Base-by-base conservation (phyloP, 2,888 invertebrate genomes). In the Corbicula japonica region DNA sequence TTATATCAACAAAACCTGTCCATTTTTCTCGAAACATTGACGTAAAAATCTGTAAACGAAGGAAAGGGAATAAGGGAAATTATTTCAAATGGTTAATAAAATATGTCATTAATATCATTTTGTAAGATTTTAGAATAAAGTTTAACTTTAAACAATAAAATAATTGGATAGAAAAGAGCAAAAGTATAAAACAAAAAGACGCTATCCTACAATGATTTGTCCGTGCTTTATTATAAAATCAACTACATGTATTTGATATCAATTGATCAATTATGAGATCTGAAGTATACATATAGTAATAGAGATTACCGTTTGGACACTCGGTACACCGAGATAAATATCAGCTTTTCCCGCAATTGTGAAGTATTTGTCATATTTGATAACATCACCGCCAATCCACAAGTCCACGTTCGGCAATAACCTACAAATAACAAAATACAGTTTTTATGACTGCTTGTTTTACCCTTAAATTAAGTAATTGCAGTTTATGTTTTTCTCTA, bases 11-110 rank as follows among this genome's bases (percentile, higher is more conserved):
- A 3, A 61, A 18, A 1, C 60, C 44, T 18, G 62, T 73, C 78
- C 78, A 78, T 52, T 78, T 73, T 18, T 73, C 78, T n/a, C 69
- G 44, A 34, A 63, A 78, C 26, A 73, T 50, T 26, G 63, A 73
- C 18, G 69, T 69, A 0, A 78, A 35, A 15, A 78, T 63, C 78
- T 78, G 65, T 2, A 41, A 62, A 56, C 18, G n/a, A 23, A n/a
- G n/a, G n/a, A n/a, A n/a, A n/a, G n/a, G n/a, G n/a, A n/a, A n/a
- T n/a, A n/a, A n/a, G n/a, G n/a, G n/a, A n/a, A n/a, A n/a, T n/a
- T n/a, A n/a, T n/a, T n/a, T n/a, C n/a, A n/a, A n/a, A n/a, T n/a
- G n/a, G n/a, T n/a, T n/a, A n/a, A n/a, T n/a, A n/a, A n/a, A n/a
- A n/a, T n/a, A n/a, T n/a, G n/a, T n/a, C n/a, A n/a, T n/a, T n/a